Evolutionary conservation across 1,140 invertebrate genomes (phyloP).

Genomic region (Hetaerina americana): DNA sequence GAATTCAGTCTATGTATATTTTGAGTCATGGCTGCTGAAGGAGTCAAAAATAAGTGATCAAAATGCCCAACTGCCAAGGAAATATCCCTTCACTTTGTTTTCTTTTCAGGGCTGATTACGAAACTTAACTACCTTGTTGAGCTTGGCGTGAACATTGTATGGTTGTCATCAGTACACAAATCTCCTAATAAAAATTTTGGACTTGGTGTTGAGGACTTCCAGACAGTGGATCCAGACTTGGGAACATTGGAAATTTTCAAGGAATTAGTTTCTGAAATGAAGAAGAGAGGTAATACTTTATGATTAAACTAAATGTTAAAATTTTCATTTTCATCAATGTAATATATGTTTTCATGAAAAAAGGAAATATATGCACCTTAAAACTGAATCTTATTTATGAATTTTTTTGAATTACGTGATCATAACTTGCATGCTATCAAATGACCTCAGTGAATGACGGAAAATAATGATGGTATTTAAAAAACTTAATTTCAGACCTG

Average conservation of each 20-base stretch:
- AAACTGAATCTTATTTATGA: too few species aligned
- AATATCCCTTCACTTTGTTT: slow-evolving; percentile 9
- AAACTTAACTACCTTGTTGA: slow-evolving; percentile 29
- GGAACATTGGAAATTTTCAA: slow-evolving; percentile 33
- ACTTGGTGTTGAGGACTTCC: slow-evolving; percentile 63
- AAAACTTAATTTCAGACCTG: slow-evolving; percentile 26
- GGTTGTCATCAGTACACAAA: slow-evolving; percentile 44
- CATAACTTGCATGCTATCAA: too few species aligned
- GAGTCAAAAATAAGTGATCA: too few species aligned
- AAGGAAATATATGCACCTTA: too few species aligned
- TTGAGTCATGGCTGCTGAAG: too few species aligned
- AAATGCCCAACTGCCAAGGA: too few species aligned
- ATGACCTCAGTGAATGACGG: too few species aligned
- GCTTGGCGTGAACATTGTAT: slow-evolving; percentile 38
- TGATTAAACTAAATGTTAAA: too few species aligned
- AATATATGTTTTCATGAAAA: too few species aligned
- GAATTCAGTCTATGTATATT: neutral
- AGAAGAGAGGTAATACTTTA: slow-evolving; percentile 5
- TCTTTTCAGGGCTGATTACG: slow-evolving; percentile 23
- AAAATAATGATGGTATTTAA: too few species aligned
- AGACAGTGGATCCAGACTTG: slow-evolving; percentile 31
- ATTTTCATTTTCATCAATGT: too few species aligned
- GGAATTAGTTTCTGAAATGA: slow-evolving; percentile 17
- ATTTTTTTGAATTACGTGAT: too few species aligned
- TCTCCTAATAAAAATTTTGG: slow-evolving; percentile 49